Evolutionary conservation across 2,888 invertebrate species (phyloP).

Genomic region (Linnaemya vulpina): DNA sequence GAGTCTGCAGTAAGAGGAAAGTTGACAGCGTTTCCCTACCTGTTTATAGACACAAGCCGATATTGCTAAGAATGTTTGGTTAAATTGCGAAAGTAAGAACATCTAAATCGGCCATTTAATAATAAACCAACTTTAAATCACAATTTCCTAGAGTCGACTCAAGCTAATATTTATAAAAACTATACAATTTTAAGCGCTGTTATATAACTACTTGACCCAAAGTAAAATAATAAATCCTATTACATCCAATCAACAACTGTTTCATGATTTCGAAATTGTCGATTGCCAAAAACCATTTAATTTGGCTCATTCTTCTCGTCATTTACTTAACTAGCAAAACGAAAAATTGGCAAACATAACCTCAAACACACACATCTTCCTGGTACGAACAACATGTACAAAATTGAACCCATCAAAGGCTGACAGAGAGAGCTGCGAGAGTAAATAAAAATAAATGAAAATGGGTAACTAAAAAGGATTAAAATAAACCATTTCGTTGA

Average conservation of each 20-base stretch:
- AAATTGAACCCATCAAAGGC: slow-evolving; percentile 28
- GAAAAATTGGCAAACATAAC: slow-evolving; percentile 67
- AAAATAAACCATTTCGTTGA: slow-evolving; percentile 78
- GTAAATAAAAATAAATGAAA: slow-evolving; percentile 4
- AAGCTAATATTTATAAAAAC: too few species aligned
- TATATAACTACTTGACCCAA: too few species aligned
- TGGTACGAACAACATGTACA: background rate
- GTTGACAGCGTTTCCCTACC: too few species aligned
- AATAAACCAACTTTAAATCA: too few species aligned
- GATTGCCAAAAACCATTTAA: slow-evolving; percentile 36
- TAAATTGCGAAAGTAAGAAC: too few species aligned
- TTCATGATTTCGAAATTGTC: slow-evolving; percentile 44
- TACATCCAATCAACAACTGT: slow-evolving; percentile 47
- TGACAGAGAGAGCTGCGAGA: slow-evolving; percentile 30
- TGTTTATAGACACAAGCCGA: too few species aligned
- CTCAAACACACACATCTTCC: slow-evolving; percentile 47
- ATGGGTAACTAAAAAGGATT: slow-evolving; percentile 76
- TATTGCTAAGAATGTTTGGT: too few species aligned
- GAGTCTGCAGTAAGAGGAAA: too few species aligned
- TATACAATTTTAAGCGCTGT: background rate
- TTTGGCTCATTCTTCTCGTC: slow-evolving; percentile 30
- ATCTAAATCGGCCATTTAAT: too few species aligned
- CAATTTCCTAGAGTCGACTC: too few species aligned
- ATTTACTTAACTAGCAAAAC: slow-evolving; percentile 29
- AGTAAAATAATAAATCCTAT: slow-evolving; percentile 21